Percentiles rank a stretch among this genome's conserved stretches.
Conservation (phyloP, 1,140 invertebrate species). For the Euwallacea fornicatus region DNA sequence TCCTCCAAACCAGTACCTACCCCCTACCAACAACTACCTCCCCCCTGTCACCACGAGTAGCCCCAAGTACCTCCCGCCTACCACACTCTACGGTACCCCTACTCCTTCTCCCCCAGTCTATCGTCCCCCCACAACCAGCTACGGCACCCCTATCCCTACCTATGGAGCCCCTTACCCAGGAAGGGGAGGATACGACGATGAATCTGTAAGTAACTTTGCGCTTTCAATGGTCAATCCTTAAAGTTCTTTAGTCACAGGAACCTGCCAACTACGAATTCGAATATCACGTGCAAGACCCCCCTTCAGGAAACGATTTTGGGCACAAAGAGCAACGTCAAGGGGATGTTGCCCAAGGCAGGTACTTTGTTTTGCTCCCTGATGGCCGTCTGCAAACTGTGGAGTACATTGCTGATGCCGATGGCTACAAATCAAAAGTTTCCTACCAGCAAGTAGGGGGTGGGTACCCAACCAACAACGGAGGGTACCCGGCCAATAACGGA, state of each 20-base stretch:
- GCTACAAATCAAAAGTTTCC: slow-evolving; percentile 75
- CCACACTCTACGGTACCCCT: slow-evolving; percentile 29
- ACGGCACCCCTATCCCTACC: slow-evolving; percentile 46
- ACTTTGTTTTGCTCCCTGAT: slow-evolving; percentile 74
- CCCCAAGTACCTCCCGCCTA: slow-evolving; percentile 49
- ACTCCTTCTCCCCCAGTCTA: background rate
- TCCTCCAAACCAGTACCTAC: slow-evolving; percentile 49
- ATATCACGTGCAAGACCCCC: slow-evolving; percentile 70
- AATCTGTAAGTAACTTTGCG: slow-evolving; percentile 46
- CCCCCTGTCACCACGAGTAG: slow-evolving; percentile 41
- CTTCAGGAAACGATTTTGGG: slow-evolving; percentile 70
- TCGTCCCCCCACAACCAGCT: slow-evolving; percentile 12
- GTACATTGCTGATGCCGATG: slow-evolving; percentile 74
- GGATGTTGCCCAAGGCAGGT: slow-evolving; percentile 67
- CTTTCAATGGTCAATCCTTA: slow-evolving; percentile 29
- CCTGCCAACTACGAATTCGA: slow-evolving; percentile 75
- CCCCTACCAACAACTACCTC: slow-evolving; percentile 49
- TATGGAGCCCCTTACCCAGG: slow-evolving; percentile 44
- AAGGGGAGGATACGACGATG: slow-evolving; percentile 48
- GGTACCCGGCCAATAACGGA: slow-evolving; percentile 38
- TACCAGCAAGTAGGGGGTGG: slow-evolving; percentile 65
- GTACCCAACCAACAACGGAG: slow-evolving; percentile 52
- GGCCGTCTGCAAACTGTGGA: slow-evolving; percentile 75
- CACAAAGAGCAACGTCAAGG: slow-evolving; percentile 71
- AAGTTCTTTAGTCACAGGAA: slow-evolving; percentile 50